These are phyloP conservation scores for Oscheius sp. DNA, from an alignment of 2,888 invertebrate genomes.

Conservation along the genomic window DNA sequence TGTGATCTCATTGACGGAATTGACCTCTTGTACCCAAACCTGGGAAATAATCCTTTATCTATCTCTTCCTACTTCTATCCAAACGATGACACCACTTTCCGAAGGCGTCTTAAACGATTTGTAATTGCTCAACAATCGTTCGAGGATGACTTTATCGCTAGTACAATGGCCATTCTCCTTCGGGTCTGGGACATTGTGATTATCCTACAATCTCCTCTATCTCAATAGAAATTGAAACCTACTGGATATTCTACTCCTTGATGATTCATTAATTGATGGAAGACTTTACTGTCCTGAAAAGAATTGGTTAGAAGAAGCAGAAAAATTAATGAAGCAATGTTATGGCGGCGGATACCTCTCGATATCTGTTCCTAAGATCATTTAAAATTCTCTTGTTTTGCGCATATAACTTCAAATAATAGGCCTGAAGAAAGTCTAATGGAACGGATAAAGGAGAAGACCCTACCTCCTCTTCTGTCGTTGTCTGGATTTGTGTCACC, in stretches of 20 bases:
- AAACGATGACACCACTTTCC: constrained; percentile 63
- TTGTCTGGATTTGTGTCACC: constrained; percentile 1
- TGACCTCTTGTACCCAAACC: constrained; percentile 69
- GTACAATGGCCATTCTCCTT: constrained; percentile 57
- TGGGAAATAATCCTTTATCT: constrained; percentile 6
- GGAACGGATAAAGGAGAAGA: not conserved
- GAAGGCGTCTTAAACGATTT: constrained; percentile 59
- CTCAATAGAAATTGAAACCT: no score
- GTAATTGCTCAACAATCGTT: constrained; percentile 56
- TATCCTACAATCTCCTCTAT: no score
- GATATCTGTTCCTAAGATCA: constrained; percentile 52
- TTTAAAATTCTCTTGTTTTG: constrained; percentile 55
- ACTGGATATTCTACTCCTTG: constrained; percentile 4
- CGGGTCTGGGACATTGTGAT: constrained; percentile 44
- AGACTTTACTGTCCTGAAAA: constrained; percentile 32
- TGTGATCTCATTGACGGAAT: constrained; percentile 65
- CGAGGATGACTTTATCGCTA: constrained; percentile 62
- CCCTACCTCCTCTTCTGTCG: no score
- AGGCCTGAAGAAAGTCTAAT: constrained; percentile 42
- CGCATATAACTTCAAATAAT: constrained; percentile 58
- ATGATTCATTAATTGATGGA: constrained; percentile 16
- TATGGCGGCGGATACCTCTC: constrained; percentile 42
- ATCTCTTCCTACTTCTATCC: constrained; percentile 59
- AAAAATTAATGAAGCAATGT: not conserved
- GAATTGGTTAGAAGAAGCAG: not conserved